Evolutionary conservation across 2,113 vertebrate species (phyloP).

Genomic region (Microcebus tavaratra): DNA sequence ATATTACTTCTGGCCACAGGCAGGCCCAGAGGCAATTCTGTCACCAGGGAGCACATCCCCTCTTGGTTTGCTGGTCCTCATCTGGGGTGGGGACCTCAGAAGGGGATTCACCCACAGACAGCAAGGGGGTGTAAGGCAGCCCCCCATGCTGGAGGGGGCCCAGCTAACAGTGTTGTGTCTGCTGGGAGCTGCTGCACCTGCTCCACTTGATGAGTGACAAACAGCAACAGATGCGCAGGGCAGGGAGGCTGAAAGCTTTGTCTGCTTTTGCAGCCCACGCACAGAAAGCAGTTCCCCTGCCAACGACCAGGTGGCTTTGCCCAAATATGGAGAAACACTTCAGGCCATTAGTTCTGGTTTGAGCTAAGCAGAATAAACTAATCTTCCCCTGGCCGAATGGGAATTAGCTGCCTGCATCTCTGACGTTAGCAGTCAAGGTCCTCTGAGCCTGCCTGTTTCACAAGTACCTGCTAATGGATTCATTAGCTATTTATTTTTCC

Average conservation of each 20-base stretch:
- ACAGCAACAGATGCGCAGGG: constrained; percentile 67
- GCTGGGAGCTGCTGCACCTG: constrained; percentile 63
- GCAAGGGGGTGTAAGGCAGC: neutral
- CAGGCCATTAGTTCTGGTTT: constrained; percentile 75
- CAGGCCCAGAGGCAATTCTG: neutral
- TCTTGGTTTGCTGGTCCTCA: neutral
- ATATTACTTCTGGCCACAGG: neutral
- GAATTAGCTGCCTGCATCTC: constrained; percentile 72
- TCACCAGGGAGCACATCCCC: neutral
- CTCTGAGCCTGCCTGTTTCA: constrained; percentile 67
- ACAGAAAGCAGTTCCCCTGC: constrained; percentile 59
- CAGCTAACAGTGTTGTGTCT: constrained; percentile 46
- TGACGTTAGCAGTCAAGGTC: constrained; percentile 46
- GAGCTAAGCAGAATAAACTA: constrained; percentile 77
- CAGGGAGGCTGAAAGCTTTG: constrained; percentile 57
- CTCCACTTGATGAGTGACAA: constrained; percentile 70
- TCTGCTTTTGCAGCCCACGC: constrained; percentile 61
- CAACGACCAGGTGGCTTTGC: constrained; percentile 75
- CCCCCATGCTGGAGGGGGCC: neutral
- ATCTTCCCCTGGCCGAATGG: constrained; percentile 72
- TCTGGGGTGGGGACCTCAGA: neutral
- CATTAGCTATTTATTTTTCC: constrained; percentile 79
- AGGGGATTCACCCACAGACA: neutral
- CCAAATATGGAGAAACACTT: constrained; percentile 79
- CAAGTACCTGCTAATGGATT: constrained; percentile 78